phyloP scores from a whole-genome alignment of 2,888 invertebrate species.

The Drosophila eohydei region DNA sequence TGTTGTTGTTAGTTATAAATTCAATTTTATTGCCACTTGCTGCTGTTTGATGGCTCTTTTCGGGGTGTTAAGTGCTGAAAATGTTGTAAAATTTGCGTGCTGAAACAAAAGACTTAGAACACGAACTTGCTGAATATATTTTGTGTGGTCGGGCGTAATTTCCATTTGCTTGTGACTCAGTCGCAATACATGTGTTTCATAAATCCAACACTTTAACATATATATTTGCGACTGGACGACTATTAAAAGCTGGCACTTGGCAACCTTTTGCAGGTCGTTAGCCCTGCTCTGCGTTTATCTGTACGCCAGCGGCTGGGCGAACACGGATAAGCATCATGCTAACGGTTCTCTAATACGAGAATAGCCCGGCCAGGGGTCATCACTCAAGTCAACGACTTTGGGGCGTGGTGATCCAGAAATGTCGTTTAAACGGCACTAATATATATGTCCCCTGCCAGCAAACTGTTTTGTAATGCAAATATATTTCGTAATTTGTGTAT shows the following conservation, averaged over 20 bases:
- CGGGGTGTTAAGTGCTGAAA: slow-evolving; percentile 57
- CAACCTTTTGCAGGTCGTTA: slow-evolving; percentile 61
- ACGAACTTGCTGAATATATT: slow-evolving; percentile 59
- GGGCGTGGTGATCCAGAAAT: slow-evolving; percentile 66
- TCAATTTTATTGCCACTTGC: slow-evolving; percentile 55
- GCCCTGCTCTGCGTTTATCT: slow-evolving; percentile 58
- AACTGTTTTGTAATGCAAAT: slow-evolving; percentile 68
- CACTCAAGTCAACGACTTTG: slow-evolving; percentile 69
- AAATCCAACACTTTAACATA: slow-evolving; percentile 27
- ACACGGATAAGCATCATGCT: slow-evolving; percentile 55
- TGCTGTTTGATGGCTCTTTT: slow-evolving; percentile 47
- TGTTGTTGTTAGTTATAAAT: slow-evolving; percentile 53
- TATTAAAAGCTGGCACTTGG: slow-evolving; percentile 35
- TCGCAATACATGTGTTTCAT: slow-evolving; percentile 23
- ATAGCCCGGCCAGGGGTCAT: slow-evolving; percentile 29
- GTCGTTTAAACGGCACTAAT: slow-evolving; percentile 49
- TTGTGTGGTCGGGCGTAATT: slow-evolving; percentile 11
- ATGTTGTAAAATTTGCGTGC: slow-evolving; percentile 37
- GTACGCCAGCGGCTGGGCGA: slow-evolving; percentile 29
- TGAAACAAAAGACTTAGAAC: slow-evolving; percentile 76
- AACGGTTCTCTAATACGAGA: slow-evolving; percentile 40
- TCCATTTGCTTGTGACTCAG: slow-evolving; percentile 39
- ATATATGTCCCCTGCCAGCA: slow-evolving; percentile 31
- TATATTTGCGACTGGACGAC: slow-evolving; percentile 15
- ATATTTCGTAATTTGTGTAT: slow-evolving; percentile 64